Percentiles rank a stretch among this genome's conserved stretches.
These are phyloP conservation scores for Motacilla tschutschensis DNA, from an alignment of 2,113 vertebrate genomes.

Conservation along the genomic window DNA sequence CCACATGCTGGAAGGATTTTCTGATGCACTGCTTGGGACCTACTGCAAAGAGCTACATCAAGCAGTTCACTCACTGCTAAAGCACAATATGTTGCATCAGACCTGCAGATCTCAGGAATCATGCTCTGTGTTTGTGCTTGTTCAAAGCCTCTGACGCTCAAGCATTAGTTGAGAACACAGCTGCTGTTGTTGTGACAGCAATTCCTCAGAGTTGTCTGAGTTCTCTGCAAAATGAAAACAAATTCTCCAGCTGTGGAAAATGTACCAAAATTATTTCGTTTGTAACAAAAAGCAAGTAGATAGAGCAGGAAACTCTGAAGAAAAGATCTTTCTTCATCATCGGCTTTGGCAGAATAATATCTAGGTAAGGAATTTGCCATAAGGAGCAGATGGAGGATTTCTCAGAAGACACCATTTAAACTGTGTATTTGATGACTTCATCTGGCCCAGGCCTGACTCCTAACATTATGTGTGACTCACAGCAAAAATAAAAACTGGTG, in stretches of 20 bases:
- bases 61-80: not conserved
- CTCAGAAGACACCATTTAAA: not conserved
- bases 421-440: not conserved
- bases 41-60: not conserved
- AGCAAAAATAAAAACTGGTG: not conserved
- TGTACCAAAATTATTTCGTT: not conserved
- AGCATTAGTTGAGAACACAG: not conserved
- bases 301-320: not conserved
- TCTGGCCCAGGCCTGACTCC: not conserved
- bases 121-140: not conserved
- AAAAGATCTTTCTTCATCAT: not conserved
- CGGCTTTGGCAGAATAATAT: not conserved
- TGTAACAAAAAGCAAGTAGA: not conserved
- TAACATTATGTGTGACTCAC: not conserved
- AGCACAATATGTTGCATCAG: not conserved
- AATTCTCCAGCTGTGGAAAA: not conserved
- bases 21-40: not conserved
- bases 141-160: not conserved
- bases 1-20: not conserved
- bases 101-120: not conserved
- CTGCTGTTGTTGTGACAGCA: not conserved
- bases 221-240: not conserved
- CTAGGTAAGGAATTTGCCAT: not conserved
- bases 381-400: not conserved
- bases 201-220: not conserved